A percentile compares a stretch with the other conserved stretches of the same genome.
Conservation (phyloP, 2,797 vertebrate species). For the Cuniculus paca region DNA sequence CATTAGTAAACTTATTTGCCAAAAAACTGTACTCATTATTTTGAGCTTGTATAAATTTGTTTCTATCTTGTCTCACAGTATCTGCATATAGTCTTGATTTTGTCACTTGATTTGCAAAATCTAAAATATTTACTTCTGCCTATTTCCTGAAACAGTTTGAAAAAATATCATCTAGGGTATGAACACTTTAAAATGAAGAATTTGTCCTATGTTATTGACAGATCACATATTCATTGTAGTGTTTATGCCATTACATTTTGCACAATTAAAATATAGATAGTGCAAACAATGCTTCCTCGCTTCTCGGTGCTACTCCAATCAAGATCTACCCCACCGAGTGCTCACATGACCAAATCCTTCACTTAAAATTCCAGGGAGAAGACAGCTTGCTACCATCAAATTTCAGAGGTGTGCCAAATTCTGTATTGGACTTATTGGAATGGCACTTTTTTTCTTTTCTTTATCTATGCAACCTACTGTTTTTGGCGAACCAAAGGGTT, state of each 20-base stretch:
- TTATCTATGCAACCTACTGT: neutral
- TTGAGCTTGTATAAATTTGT: neutral
- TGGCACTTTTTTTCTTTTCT: neutral
- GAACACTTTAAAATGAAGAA: neutral
- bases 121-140: neutral
- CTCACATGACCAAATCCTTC: neutral
- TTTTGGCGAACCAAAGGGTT: neutral
- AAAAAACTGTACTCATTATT: neutral
- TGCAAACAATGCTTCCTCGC: neutral
- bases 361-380: neutral
- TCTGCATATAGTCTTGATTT: neutral
- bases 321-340: neutral
- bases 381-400: neutral
- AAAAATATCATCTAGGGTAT: neutral
- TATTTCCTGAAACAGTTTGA: neutral
- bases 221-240: neutral
- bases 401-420: neutral
- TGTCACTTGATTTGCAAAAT: neutral
- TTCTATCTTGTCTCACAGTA: neutral
- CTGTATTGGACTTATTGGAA: neutral
- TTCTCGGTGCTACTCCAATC: neutral
- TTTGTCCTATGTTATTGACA: neutral
- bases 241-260: neutral
- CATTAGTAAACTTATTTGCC: neutral
- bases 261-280: neutral